Percentiles rank a stretch among this genome's conserved stretches.
phyloP scores from a whole-genome alignment of 2,797 vertebrate species.

The Lepus oiostolus region DNA sequence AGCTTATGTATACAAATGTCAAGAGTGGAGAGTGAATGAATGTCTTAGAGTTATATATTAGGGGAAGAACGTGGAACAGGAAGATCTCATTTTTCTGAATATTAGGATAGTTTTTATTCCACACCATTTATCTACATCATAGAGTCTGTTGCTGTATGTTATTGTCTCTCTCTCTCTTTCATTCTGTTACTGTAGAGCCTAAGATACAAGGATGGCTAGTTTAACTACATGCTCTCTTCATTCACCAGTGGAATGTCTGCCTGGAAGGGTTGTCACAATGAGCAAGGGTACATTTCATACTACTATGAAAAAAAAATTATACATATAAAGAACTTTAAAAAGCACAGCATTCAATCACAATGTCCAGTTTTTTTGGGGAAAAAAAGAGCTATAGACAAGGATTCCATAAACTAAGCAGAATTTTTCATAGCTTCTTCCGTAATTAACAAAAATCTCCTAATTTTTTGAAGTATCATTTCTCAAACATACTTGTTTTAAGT shows the following conservation, averaged over 20 bases:
- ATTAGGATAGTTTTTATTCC: neutral
- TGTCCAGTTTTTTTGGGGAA: neutral
- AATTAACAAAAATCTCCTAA: neutral
- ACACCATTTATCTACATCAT: neutral
- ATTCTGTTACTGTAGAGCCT: neutral
- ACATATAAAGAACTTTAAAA: neutral
- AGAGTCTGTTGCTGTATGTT: neutral
- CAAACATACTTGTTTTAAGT: neutral
- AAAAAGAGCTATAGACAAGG: neutral
- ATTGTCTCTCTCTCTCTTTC: neutral
- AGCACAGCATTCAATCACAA: neutral
- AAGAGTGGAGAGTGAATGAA: neutral
- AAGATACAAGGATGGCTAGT: neutral
- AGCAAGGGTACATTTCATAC: neutral
- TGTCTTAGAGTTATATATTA: neutral
- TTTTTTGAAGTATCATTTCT: conserved; percentile 24
- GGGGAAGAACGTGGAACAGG: neutral
- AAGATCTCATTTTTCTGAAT: neutral
- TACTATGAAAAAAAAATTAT: neutral
- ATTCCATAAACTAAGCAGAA: neutral
- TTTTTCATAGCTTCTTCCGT: neutral
- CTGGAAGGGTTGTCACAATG: neutral
- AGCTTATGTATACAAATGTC: neutral
- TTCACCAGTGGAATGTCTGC: neutral
- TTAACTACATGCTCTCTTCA: neutral